Conservation (phyloP, 2,888 invertebrate genomes). For the Drosophila nr. fundita region DNA sequence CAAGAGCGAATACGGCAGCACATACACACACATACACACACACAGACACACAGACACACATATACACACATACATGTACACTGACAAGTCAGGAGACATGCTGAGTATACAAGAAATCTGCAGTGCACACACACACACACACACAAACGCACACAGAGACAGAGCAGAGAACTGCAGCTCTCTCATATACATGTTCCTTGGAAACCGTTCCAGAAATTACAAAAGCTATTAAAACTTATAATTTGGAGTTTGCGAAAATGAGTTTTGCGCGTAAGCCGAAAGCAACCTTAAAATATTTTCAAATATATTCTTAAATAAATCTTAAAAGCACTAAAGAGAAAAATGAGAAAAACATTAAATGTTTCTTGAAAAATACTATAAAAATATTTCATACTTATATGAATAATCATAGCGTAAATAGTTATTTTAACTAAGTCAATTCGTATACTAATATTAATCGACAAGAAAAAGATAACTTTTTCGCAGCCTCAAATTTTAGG, state of each 20-base stretch:
- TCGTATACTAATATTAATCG: background rate
- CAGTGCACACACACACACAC: slow-evolving; percentile 25
- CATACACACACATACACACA: slow-evolving; percentile 22
- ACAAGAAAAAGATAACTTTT: slow-evolving; percentile 1
- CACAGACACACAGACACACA: background rate
- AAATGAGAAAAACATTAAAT: background rate
- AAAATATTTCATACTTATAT: no score
- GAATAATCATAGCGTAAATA: background rate
- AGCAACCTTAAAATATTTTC: background rate
- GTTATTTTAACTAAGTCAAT: background rate
- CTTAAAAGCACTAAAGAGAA: no score
- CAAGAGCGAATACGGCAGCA: slow-evolving; percentile 55
- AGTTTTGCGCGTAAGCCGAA: background rate
- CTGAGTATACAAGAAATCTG: slow-evolving; percentile 51
- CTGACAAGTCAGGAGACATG: slow-evolving; percentile 42
- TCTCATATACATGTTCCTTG: slow-evolving; percentile 14
- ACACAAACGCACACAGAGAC: slow-evolving; percentile 7
- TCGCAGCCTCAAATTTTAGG: slow-evolving; percentile 34
- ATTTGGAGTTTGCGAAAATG: background rate
- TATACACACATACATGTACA: slow-evolving; percentile 4
- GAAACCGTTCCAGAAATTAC: slow-evolving; percentile 36
- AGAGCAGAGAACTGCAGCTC: slow-evolving; percentile 4
- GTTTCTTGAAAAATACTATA: background rate
- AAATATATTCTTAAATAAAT: no score
- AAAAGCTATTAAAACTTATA: background rate